Evolutionary conservation across 2,888 invertebrate genomes (phyloP).

Genomic region (Campopleginae sp.): DNA sequence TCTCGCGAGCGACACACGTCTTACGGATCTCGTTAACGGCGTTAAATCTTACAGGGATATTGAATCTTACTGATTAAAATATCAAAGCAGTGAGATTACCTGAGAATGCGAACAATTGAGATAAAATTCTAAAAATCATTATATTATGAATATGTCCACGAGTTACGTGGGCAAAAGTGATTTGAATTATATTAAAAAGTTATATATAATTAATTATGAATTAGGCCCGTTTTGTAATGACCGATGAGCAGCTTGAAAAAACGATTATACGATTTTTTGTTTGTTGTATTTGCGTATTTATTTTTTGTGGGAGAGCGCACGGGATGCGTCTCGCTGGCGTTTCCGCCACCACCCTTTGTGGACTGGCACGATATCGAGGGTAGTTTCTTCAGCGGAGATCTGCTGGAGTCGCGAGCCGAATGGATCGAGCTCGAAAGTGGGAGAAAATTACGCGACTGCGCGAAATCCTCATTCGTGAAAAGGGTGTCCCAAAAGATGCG

Average conservation of each 20-base stretch:
- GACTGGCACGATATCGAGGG: conserved; percentile 60
- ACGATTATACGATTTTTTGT: not conserved
- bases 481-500: not conserved
- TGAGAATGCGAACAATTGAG: not conserved
- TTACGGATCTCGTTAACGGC: not conserved
- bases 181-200: not conserved
- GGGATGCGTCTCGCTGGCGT: conserved; percentile 58
- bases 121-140: not conserved
- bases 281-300: conserved; percentile 26
- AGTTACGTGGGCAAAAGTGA: conserved; percentile 1
- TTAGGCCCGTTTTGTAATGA: conserved; percentile 3
- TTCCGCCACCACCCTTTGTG: conserved; percentile 64
- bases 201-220: not conserved
- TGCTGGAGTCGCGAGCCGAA: conserved; percentile 40
- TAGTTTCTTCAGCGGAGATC: conserved; percentile 47
- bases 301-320: conserved; percentile 36
- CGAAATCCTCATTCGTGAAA: conserved; percentile 24
- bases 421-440: conserved; percentile 62
- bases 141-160: not conserved
- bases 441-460: conserved; percentile 59
- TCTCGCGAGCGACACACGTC: conserved; percentile 23
- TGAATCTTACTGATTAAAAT: not conserved
- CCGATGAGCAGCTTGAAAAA: conserved; percentile 11
- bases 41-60: conserved; percentile 3
- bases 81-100: not conserved